A percentile compares a stretch with the other conserved stretches of the same genome.
Conservation (phyloP, 2,113 vertebrate species). For the Euleptes europaea region DNA sequence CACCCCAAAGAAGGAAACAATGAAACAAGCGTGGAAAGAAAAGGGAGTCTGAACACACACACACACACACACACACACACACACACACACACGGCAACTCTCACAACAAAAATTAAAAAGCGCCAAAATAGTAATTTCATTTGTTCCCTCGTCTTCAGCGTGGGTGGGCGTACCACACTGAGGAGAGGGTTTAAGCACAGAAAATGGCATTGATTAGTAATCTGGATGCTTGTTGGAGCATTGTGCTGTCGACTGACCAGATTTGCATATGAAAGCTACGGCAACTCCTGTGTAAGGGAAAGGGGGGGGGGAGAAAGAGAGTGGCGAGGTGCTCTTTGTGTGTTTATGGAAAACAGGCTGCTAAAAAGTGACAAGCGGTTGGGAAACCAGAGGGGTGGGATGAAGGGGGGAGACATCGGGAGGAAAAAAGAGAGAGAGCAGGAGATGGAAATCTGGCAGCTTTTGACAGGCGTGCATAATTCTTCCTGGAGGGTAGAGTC, state of each 20-base stretch:
- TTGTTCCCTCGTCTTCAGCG: not conserved
- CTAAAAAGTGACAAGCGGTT: conserved; percentile 57
- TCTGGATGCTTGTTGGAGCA: conserved; percentile 59
- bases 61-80: too few relatives aligned
- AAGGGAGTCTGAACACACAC: too few relatives aligned
- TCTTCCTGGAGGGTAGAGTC: conserved; percentile 58
- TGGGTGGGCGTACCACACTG: not conserved
- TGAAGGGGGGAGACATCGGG: not conserved
- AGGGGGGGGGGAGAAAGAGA: too few relatives aligned
- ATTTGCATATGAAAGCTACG: conserved; percentile 66
- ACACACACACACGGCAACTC: not conserved
- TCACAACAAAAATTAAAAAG: conserved; percentile 9
- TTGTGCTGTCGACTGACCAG: conserved; percentile 48
- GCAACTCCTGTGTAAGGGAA: conserved; percentile 23
- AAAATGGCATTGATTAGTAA: conserved; percentile 56
- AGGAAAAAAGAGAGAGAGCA: not conserved
- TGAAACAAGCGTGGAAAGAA: too few relatives aligned
- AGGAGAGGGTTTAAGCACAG: conserved; percentile 21
- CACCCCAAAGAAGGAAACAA: not conserved
- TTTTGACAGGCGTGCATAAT: conserved; percentile 60
- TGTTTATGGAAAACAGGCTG: conserved; percentile 65
- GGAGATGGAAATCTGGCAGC: conserved; percentile 42
- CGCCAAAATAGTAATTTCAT: not conserved
- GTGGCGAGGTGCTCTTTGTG: conserved; percentile 24
- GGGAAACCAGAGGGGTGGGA: conserved; percentile 37